These are phyloP conservation scores for Knipowitschia caucasica DNA, from an alignment of 2,797 vertebrate species.

Conservation along the genomic window DNA sequence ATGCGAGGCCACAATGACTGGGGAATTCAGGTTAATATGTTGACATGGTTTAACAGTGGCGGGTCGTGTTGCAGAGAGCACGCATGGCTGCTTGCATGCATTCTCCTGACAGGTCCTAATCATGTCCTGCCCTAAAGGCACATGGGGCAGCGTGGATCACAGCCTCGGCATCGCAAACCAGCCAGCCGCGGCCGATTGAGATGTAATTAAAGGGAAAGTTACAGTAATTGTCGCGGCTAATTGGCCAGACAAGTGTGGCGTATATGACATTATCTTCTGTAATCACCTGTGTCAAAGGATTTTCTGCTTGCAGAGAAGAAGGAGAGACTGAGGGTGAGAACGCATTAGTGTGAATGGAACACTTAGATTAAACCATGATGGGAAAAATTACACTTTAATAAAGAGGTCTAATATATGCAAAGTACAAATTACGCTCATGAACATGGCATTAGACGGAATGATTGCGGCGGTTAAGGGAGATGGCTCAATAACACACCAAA, in stretches of 20 bases:
- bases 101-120: slow-evolving; percentile 90
- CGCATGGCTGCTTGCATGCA: slow-evolving; percentile 86
- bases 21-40: slow-evolving; percentile 99
- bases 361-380: slow-evolving; percentile 5
- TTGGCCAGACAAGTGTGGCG: slow-evolving; percentile 87
- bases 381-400: slow-evolving; percentile 11
- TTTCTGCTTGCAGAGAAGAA: background rate
- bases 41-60: slow-evolving; percentile 97
- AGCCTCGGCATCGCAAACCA: slow-evolving; percentile 87
- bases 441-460: background rate
- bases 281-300: slow-evolving; percentile 31
- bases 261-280: slow-evolving; percentile 70
- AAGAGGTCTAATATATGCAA: background rate
- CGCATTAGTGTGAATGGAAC: background rate
- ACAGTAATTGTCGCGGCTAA: slow-evolving; percentile 95
- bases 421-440: background rate
- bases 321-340: background rate
- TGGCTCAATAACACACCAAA: background rate
- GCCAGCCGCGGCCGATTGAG: slow-evolving; percentile 91
- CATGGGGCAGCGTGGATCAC: slow-evolving; percentile 85
- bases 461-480: background rate
- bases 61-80: slow-evolving; percentile 91
- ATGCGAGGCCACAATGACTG: slow-evolving; percentile 84
- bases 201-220: slow-evolving; percentile 95
- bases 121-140: slow-evolving; percentile 93